A percentile compares a stretch with the other conserved stretches of the same genome.
Conservation (phyloP, 2,888 invertebrate genomes). For the Sepiola atlantica region DNA sequence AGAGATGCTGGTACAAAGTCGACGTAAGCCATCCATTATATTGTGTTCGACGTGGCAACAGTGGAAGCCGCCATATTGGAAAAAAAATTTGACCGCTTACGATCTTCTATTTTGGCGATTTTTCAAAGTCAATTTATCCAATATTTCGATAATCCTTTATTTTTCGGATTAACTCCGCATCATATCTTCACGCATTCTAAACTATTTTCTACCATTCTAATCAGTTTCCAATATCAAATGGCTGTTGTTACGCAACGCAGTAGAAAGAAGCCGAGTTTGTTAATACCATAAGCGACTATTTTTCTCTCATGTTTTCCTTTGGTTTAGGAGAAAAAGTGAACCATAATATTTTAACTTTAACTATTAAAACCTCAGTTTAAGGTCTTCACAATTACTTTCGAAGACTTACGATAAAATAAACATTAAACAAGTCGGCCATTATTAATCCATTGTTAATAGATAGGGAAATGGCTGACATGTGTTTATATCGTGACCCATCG, state of each 20-base stretch:
- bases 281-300: neutral
- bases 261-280: neutral
- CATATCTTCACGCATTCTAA: neutral
- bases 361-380: too few relatives aligned
- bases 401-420: too few relatives aligned
- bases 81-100: neutral
- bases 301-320: too few relatives aligned
- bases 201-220: neutral
- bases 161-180: neutral
- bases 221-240: neutral
- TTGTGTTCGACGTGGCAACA: conserved; percentile 1
- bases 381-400: too few relatives aligned
- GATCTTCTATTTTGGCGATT: neutral
- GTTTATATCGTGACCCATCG: too few relatives aligned
- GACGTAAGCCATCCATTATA: conserved; percentile 32
- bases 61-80: conserved; percentile 22
- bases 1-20: neutral
- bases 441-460: too few relatives aligned
- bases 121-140: neutral
- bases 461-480: too few relatives aligned
- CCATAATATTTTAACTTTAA: too few relatives aligned
- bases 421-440: too few relatives aligned
- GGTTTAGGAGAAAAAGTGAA: too few relatives aligned
- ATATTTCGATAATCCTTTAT: neutral
- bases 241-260: neutral